A percentile compares a stretch with the other conserved stretches of the same genome.
phyloP scores from a whole-genome alignment of 2,888 invertebrate genomes.

The Molanna angustata region DNA sequence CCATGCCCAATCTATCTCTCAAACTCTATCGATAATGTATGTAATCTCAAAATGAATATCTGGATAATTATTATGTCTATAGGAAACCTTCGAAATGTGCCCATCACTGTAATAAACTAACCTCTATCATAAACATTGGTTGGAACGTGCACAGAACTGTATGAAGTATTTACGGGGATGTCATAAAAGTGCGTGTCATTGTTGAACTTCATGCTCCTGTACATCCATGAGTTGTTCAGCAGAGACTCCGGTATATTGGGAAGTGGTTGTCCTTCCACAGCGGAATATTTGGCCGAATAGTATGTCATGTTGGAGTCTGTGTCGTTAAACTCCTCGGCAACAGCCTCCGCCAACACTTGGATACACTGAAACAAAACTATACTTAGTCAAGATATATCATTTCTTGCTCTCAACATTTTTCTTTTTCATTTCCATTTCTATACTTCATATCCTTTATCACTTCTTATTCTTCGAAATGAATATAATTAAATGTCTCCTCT shows the following conservation, averaged over 20 bases:
- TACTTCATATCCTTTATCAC: no score
- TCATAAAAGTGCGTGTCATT: constrained; percentile 82
- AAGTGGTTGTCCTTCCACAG: constrained; percentile 40
- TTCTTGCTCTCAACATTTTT: no score
- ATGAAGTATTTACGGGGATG: constrained; percentile 72
- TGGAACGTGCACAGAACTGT: constrained; percentile 90
- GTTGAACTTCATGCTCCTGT: constrained; percentile 59
- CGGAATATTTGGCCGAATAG: constrained; percentile 80
- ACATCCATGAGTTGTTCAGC: constrained; percentile 40
- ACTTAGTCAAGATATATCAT: no score
- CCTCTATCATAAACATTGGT: constrained; percentile 88
- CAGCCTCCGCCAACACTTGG: constrained; percentile 66
- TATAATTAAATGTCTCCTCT: no score
- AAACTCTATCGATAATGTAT: no score
- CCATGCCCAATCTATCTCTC: no score
- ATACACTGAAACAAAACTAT: constrained; percentile 71
- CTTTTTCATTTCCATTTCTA: no score
- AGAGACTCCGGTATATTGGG: constrained; percentile 38
- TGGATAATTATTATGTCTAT: no score
- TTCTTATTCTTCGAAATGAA: no score
- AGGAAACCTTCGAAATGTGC: no score
- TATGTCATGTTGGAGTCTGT: constrained; percentile 56
- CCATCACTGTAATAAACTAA: constrained; percentile 46
- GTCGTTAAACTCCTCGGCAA: constrained; percentile 58
- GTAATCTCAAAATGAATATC: no score